Conservation (phyloP, 2,113 vertebrate genomes). For the Chaetops frenatus region DNA sequence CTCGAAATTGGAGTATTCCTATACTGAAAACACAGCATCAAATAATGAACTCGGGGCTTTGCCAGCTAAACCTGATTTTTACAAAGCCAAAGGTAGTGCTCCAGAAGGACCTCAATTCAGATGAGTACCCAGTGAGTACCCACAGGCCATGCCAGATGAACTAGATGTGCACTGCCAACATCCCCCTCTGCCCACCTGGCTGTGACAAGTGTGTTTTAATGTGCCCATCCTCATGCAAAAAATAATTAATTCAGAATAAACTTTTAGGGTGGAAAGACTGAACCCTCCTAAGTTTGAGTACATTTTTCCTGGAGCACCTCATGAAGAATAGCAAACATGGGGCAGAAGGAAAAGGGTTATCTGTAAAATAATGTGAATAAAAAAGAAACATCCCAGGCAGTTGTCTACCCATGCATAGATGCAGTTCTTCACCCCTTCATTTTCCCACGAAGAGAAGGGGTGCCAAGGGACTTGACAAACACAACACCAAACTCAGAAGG, state of each 20-base stretch:
- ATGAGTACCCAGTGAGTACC: fast-evolving
- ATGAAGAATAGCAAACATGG: not conserved
- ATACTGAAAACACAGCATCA: not conserved
- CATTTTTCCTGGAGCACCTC: not conserved
- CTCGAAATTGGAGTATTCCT: not conserved
- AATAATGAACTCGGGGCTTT: not conserved
- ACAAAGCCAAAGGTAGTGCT: not conserved
- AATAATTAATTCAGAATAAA: not conserved
- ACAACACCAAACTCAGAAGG: not conserved
- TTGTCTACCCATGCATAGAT: not conserved
- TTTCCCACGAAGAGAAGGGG: not conserved
- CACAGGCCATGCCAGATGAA: fast-evolving
- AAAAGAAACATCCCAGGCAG: not conserved
- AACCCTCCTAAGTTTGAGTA: not conserved
- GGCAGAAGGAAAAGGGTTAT: not conserved
- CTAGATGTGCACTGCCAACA: not conserved
- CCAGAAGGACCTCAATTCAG: not conserved
- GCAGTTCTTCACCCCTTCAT: not conserved
- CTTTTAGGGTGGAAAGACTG: not conserved
- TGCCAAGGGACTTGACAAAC: not conserved
- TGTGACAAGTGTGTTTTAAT: not conserved
- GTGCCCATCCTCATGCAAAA: not conserved
- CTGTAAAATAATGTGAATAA: not conserved
- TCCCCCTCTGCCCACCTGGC: not conserved
- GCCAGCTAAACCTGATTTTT: not conserved